These are phyloP conservation scores for Xylota sylvarum DNA, from an alignment of 2,888 invertebrate genomes.

Conservation along the genomic window DNA sequence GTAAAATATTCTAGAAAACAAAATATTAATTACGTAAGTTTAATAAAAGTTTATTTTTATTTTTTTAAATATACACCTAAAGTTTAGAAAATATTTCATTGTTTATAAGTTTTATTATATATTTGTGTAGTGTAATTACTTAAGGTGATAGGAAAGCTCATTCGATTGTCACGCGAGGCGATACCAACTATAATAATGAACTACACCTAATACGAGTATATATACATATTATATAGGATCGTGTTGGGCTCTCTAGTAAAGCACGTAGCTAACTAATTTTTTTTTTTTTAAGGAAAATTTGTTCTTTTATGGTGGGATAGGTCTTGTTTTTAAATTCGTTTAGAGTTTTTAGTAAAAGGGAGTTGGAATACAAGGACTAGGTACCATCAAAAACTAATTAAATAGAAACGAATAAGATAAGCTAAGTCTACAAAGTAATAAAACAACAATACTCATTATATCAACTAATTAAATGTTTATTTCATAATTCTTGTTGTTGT, in stretches of 20 bases:
- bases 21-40: neutral
- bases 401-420: neutral
- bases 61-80: neutral
- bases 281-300: constrained; percentile 20
- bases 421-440: constrained; percentile 8
- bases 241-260: neutral
- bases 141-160: constrained; percentile 32
- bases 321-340: constrained; percentile 64
- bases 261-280: neutral
- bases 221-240: too few species aligned
- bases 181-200: constrained; percentile 1
- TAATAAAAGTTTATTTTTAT: neutral
- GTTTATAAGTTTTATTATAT: neutral
- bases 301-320: constrained; percentile 58
- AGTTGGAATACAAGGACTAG: neutral
- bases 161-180: constrained; percentile 61
- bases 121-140: constrained; percentile 9
- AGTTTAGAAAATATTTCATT: neutral
- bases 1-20: too few species aligned
- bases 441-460: constrained; percentile 56
- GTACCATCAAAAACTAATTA: neutral
- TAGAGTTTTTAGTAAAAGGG: neutral
- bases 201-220: constrained; percentile 3
- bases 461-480: constrained; percentile 72
- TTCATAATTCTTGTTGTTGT: constrained; percentile 54